Percentiles rank a stretch among this genome's conserved stretches.
Evolutionary conservation across 1,140 invertebrate species (phyloP).

Genomic region (Cotesia typhae): DNA sequence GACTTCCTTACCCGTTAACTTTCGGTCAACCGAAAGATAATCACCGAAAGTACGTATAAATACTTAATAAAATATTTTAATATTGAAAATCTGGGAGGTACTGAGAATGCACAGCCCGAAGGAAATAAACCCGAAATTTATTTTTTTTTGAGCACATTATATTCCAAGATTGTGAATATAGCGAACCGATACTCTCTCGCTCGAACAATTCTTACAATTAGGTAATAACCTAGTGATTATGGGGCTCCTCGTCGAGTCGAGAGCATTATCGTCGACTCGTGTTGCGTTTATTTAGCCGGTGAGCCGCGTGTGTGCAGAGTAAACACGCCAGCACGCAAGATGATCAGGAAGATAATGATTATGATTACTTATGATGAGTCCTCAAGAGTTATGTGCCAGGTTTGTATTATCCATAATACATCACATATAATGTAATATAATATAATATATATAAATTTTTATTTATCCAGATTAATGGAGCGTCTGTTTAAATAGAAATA

Average conservation of each 20-base stretch:
- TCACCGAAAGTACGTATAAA: too few species aligned
- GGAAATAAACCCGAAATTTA: too few species aligned
- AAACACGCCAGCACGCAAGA: conserved; percentile 52
- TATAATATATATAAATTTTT: background rate
- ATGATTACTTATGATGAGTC: conserved; percentile 49
- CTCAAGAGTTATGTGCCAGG: background rate
- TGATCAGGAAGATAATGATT: conserved; percentile 48
- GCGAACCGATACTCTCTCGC: conserved; percentile 42
- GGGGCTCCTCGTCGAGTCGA: conserved; percentile 21
- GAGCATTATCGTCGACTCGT: conserved; percentile 28
- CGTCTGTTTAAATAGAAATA: background rate
- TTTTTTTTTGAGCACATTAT: background rate
- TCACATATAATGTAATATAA: background rate
- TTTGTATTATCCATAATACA: background rate
- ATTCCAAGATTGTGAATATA: background rate
- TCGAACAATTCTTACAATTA: conserved; percentile 49
- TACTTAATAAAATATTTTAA: too few species aligned
- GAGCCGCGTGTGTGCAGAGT: conserved; percentile 43
- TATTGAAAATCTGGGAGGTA: too few species aligned
- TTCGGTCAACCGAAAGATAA: too few species aligned
- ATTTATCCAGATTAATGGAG: conserved; percentile 3
- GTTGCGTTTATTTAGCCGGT: background rate
- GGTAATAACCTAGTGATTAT: conserved; percentile 59
- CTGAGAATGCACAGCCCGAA: too few species aligned
- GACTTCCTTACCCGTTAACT: too few species aligned